Percentiles rank a stretch among this genome's conserved stretches.
Conservation (phyloP, 2,888 invertebrate species). For the Polydrusus pterygomalis region DNA sequence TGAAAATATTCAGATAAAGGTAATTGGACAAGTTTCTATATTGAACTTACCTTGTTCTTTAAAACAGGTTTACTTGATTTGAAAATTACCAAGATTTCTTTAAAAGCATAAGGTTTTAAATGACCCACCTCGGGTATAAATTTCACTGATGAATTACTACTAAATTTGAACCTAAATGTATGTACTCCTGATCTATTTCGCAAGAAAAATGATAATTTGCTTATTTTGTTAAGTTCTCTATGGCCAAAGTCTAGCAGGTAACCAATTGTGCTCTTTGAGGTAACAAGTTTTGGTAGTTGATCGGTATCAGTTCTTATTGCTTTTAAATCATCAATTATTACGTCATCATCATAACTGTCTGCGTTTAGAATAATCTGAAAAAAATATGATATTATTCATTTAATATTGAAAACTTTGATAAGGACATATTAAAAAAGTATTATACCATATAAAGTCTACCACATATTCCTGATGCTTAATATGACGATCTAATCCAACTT, state of each 20-base stretch:
- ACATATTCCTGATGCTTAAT: too few relatives aligned
- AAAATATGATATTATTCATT: background rate
- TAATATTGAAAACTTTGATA: too few relatives aligned
- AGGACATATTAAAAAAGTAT: too few relatives aligned
- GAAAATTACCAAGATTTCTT: slow-evolving; percentile 75
- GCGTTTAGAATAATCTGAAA: slow-evolving; percentile 67
- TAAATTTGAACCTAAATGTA: slow-evolving; percentile 71
- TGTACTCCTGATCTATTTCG: slow-evolving; percentile 68
- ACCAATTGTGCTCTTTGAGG: slow-evolving; percentile 44
- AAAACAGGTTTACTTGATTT: slow-evolving; percentile 69
- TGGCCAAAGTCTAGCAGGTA: slow-evolving; percentile 70
- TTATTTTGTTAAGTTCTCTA: slow-evolving; percentile 67
- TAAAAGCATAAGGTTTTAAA: slow-evolving; percentile 69
- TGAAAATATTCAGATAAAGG: too few relatives aligned
- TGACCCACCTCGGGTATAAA: slow-evolving; percentile 74
- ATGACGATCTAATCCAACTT: too few relatives aligned
- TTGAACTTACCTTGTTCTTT: slow-evolving; percentile 64
- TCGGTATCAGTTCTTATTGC: slow-evolving; percentile 6
- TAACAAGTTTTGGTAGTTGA: background rate
- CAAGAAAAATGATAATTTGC: slow-evolving; percentile 70
- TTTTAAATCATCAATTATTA: slow-evolving; percentile 52
- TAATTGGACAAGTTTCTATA: background rate
- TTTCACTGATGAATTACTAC: slow-evolving; percentile 64
- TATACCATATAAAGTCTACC: too few relatives aligned
- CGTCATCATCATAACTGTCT: slow-evolving; percentile 56